Conservation (phyloP, 2,113 vertebrate genomes). For the Urocolius indicus region DNA sequence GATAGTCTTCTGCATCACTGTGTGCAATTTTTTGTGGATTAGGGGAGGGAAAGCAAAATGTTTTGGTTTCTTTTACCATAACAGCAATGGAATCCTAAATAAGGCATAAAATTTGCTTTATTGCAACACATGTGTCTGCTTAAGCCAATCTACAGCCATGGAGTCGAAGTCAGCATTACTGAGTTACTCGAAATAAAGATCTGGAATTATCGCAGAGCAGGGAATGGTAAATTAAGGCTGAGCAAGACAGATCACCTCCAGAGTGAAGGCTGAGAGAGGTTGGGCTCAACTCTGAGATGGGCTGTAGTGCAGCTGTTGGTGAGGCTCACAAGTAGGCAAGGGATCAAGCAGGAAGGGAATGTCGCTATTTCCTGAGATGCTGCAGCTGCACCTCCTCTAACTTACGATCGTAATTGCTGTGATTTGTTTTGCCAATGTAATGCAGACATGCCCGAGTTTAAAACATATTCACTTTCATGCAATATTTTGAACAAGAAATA, state of each 20-base stretch:
- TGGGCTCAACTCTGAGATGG: not conserved
- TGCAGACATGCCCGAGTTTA: slow-evolving; percentile 80
- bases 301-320: not conserved
- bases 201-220: not conserved
- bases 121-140: not conserved
- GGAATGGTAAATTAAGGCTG: not conserved
- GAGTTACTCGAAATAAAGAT: not conserved
- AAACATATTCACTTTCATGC: slow-evolving; percentile 80
- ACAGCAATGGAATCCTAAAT: not conserved
- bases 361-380: not conserved
- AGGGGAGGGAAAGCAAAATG: not conserved
- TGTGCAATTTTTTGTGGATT: not conserved
- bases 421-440: slow-evolving; percentile 84
- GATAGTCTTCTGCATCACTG: not conserved
- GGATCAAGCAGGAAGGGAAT: not conserved
- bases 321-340: not conserved
- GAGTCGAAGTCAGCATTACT: not conserved
- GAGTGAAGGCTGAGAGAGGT: not conserved
- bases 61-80: not conserved
- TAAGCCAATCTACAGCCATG: not conserved
- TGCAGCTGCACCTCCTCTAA: not conserved
- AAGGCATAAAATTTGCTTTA: not conserved
- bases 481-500: slow-evolving; percentile 75
- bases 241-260: not conserved
- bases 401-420: slow-evolving; percentile 65